Evolutionary conservation across 2,888 invertebrate species (phyloP), one percentile per base, ranked within the genome.

Genomic region (Fragum whitleyi): DNA sequence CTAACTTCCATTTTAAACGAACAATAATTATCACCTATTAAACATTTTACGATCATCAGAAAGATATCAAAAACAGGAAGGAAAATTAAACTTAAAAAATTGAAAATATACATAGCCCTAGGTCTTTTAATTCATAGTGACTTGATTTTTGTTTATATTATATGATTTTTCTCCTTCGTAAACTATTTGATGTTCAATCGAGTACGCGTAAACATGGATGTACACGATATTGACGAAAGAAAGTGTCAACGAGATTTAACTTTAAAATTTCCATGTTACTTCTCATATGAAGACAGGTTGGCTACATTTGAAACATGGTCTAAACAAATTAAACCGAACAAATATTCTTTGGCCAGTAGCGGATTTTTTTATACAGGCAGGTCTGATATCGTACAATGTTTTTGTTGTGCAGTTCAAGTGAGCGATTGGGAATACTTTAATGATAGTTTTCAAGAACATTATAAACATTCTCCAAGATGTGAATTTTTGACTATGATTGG

Each of bases 391-490:
- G 74, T 67, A 19, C 11, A 11, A 7, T 67, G 65, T n/a, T 74
- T 65, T n/a, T 67, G 21, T 5, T 74, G 65, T 39, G 36, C 23
- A 14, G 6, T 65, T 23, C 19, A 28, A 47, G 39, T 73, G 1
- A n/a, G 16, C 16, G 16, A 65, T 32, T 73, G 62, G 73, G 29
- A 62, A 7, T 26, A n/a, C 42, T 62, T 47, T 2, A 42, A 73
- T n/a, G 29, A 73, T 73, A 23, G 42, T 29, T 29, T 16, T 39
- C 21, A 62, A 28, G 73, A 73, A 65, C 73, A 73, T 57, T 28
- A 62, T 51, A 73, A 73, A 73, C 32, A 51, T 47, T 62, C 29
- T 0, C 39, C 61, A 7, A 7, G 7, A 11, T 61, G 61, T 61
- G 19, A 19, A 1, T 61, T 29, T 19, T 61, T 61, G 19, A n/a